phyloP scores from a whole-genome alignment of 1,140 invertebrate species.

The Microplitis demolitor region DNA sequence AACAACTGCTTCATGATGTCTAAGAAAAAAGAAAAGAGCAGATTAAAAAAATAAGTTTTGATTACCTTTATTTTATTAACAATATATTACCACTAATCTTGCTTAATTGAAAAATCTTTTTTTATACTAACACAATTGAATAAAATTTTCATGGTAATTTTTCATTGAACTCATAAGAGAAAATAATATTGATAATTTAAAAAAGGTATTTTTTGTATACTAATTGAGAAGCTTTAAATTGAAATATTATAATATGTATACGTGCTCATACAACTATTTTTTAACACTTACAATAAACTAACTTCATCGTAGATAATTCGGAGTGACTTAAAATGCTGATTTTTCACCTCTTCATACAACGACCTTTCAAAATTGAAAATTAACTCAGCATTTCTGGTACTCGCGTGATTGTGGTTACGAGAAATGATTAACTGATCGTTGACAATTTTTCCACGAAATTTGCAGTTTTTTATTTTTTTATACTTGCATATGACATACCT shows the following conservation, averaged over 20 bases:
- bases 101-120: too few species aligned
- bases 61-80: too few species aligned
- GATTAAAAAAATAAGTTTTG: too few species aligned
- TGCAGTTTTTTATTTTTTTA: not conserved
- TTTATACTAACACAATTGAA: too few species aligned
- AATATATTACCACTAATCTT: too few species aligned
- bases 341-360: not conserved
- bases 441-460: not conserved
- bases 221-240: too few species aligned
- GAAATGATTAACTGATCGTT: not conserved
- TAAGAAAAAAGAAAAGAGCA: not conserved
- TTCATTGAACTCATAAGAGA: too few species aligned
- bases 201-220: too few species aligned
- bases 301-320: not conserved
- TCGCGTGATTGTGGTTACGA: not conserved
- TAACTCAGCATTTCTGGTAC: not conserved
- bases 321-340: not conserved
- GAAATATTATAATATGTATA: too few species aligned
- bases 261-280: too few species aligned
- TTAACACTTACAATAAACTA: not conserved
- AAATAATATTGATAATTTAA: too few species aligned
- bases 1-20: not conserved
- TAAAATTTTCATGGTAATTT: too few species aligned
- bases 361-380: not conserved
- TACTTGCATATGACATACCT: not conserved